Percentiles rank a stretch among this genome's conserved stretches.
Conservation (phyloP, 2,113 vertebrate species). For the Sardina pilchardus region DNA sequence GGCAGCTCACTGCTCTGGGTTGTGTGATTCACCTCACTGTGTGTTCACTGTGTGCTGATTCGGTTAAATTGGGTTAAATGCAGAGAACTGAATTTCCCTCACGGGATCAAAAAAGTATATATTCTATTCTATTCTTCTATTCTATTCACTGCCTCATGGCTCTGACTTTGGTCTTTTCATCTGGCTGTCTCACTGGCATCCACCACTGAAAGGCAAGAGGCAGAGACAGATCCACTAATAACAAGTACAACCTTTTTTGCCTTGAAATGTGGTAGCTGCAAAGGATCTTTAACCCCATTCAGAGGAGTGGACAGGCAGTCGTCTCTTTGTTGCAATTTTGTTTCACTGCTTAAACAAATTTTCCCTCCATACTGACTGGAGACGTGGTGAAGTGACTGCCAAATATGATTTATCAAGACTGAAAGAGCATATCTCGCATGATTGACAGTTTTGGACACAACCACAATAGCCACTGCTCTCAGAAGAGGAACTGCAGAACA, state of each 20-base stretch:
- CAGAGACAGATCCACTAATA: not conserved
- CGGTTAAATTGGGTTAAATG: no score
- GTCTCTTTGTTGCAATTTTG: not conserved
- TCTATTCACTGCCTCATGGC: no score
- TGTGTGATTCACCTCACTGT: no score
- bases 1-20: no score
- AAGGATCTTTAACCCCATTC: not conserved
- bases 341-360: not conserved
- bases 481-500: not conserved
- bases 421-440: not conserved
- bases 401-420: not conserved
- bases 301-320: not conserved
- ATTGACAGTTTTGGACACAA: not conserved
- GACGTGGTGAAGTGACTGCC: not conserved
- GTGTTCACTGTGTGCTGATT: no score
- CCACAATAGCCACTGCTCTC: not conserved
- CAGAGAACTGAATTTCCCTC: no score
- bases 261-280: not conserved
- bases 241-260: not conserved
- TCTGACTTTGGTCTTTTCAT: no score
- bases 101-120: no score
- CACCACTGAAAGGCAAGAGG: not conserved
- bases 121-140: no score
- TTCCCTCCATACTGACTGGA: not conserved
- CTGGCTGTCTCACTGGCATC: not conserved